Conservation (phyloP, 2,888 invertebrate species). For the Thecophora atra region DNA sequence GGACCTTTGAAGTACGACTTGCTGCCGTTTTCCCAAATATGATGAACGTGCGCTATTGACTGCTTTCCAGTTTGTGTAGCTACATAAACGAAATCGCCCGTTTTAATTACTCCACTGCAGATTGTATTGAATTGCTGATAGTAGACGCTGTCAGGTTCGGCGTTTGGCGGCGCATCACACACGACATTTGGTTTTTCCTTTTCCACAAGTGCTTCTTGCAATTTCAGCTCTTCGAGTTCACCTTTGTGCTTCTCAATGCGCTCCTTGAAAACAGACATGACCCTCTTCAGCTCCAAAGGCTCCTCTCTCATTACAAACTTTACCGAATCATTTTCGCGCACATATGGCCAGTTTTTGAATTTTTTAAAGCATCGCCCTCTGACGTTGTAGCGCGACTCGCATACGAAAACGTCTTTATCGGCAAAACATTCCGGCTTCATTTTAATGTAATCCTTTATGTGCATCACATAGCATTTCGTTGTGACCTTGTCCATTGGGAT, state of each 20-base stretch:
- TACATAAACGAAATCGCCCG: slow-evolving; percentile 95
- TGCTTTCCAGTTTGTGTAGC: slow-evolving; percentile 90
- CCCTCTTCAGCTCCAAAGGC: slow-evolving; percentile 83
- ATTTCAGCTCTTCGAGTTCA: slow-evolving; percentile 84
- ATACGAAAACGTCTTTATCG: slow-evolving; percentile 95
- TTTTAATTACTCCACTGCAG: slow-evolving; percentile 83
- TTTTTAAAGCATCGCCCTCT: slow-evolving; percentile 90
- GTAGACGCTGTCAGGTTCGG: slow-evolving; percentile 82
- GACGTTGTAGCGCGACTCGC: slow-evolving; percentile 93
- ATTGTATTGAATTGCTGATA: slow-evolving; percentile 93
- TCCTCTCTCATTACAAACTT: slow-evolving; percentile 76
- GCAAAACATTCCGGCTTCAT: slow-evolving; percentile 85
- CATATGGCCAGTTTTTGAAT: slow-evolving; percentile 80
- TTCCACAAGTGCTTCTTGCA: slow-evolving; percentile 82
- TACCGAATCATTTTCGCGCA: slow-evolving; percentile 71
- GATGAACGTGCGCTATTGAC: slow-evolving; percentile 91
- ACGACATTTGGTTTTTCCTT: slow-evolving; percentile 90
- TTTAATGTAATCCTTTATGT: slow-evolving; percentile 93
- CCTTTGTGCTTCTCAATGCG: slow-evolving; percentile 90
- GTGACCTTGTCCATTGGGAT: slow-evolving; percentile 85
- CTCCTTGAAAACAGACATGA: slow-evolving; percentile 93
- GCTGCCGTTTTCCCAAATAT: slow-evolving; percentile 93
- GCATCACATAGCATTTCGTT: slow-evolving; percentile 92
- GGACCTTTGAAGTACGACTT: slow-evolving; percentile 94
- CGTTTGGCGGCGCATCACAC: slow-evolving; percentile 72